Conservation (phyloP, 2,888 invertebrate genomes). For the Tribolium freemani region DNA sequence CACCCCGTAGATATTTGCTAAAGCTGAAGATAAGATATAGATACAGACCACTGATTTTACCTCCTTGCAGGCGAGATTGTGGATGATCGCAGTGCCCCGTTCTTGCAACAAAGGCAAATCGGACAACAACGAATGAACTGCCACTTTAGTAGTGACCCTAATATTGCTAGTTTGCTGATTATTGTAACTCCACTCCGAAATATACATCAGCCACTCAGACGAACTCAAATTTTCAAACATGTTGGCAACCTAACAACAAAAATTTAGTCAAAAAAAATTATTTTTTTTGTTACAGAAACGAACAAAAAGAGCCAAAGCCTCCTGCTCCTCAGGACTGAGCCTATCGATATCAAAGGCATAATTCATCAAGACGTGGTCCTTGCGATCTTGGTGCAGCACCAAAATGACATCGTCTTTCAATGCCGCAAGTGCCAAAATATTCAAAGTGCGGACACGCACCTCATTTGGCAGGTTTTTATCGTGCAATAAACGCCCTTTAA, state of each 20-base stretch:
- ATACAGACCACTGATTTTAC: slow-evolving; percentile 97
- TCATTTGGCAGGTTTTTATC: slow-evolving; percentile 73
- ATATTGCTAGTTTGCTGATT: slow-evolving; percentile 88
- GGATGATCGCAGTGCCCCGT: slow-evolving; percentile 87
- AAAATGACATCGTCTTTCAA: slow-evolving; percentile 92
- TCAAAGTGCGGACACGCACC: slow-evolving; percentile 77
- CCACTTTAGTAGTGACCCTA: slow-evolving; percentile 90
- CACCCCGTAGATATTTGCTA: too few species aligned
- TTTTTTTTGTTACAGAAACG: slow-evolving; percentile 61
- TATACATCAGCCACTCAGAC: slow-evolving; percentile 94
- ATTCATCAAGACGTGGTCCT: slow-evolving; percentile 90
- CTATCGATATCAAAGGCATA: slow-evolving; percentile 86
- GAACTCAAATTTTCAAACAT: slow-evolving; percentile 90
- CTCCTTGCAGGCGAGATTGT: slow-evolving; percentile 95
- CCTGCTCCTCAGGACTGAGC: slow-evolving; percentile 81
- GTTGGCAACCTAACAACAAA: slow-evolving; percentile 81
- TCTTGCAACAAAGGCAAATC: slow-evolving; percentile 81
- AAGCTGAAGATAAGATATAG: slow-evolving; percentile 52
- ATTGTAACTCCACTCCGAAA: slow-evolving; percentile 90
- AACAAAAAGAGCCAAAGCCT: slow-evolving; percentile 85
- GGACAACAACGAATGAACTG: slow-evolving; percentile 86
- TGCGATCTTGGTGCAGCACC: slow-evolving; percentile 89
- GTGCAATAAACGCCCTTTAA: slow-evolving; percentile 72
- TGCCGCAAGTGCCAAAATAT: slow-evolving; percentile 82
- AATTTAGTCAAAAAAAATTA: slow-evolving; percentile 22